These are phyloP conservation scores for Mirza zaza DNA, from an alignment of 2,113 vertebrate species.

Conservation along the genomic window DNA sequence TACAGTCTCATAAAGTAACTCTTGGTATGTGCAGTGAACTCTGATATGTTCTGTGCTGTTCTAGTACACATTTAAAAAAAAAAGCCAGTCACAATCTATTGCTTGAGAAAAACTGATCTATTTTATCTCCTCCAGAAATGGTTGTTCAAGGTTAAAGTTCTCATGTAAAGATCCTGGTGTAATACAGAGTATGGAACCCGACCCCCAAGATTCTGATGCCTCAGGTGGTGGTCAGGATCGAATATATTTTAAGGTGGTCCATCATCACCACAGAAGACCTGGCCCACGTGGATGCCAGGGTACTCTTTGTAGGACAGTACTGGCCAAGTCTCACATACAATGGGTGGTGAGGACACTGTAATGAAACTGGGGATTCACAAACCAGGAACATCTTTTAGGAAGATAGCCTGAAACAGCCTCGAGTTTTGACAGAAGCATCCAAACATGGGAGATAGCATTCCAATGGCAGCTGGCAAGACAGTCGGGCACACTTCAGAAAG, in stretches of 20 bases:
- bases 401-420: neutral
- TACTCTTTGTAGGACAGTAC: neutral
- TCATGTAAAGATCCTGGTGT: neutral
- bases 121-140: neutral
- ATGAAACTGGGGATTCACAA: neutral
- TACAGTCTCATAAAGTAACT: neutral
- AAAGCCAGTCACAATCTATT: neutral
- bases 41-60: neutral
- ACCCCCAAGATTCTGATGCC: neutral
- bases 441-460: fast-evolving
- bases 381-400: neutral
- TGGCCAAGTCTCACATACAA: neutral
- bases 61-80: neutral
- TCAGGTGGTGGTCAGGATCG: neutral
- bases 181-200: neutral
- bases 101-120: neutral
- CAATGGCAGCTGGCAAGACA: fast-evolving
- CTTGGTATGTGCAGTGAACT: neutral
- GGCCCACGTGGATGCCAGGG: fast-evolving
- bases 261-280: neutral
- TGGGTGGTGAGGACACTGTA: neutral
- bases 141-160: neutral
- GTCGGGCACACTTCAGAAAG: neutral
- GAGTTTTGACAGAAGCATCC: neutral
- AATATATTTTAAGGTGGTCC: neutral